Evolutionary conservation across 2,797 vertebrate genomes (phyloP), one percentile per base, ranked within the genome.

Genomic region (Acipenser ruthenus): DNA sequence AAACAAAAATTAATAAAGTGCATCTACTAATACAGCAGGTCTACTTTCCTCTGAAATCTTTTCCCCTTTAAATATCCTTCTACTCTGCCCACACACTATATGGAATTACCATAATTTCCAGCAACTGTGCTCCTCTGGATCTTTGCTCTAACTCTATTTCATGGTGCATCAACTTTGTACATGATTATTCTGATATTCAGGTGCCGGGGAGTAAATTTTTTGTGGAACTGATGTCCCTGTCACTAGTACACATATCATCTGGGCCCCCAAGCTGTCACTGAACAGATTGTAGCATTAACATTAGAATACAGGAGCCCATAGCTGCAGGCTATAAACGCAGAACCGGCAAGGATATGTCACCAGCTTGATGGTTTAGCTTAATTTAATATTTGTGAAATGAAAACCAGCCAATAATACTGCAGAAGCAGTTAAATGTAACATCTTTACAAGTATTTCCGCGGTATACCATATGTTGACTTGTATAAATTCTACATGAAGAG

Each of bases 201-300:
- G 93, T 93, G 92, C 86, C 84, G 81, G 76, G 84, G 80, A 90
- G 82, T 90, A 91, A 91, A 90, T 87, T 89, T 92, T 92, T 94
- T 82, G 87, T 88, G 88, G 93, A 93, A 95, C 90, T 91, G 92
- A 94, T 92, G 92, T 91, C 85, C 91, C 92, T 93, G 92, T 95
- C 93, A 93, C 85, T 76, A 73, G 76, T 73, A 67, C 79, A 82
- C 84, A 67, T 83, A 84, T 92, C 92, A 89, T 91, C 89, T 86
- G 83, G 87, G 77, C 82, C 77, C 79, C 79, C 69, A 82, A 85
- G 88, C 88, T 91, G 91, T 91, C 91, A 89, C 74, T 67, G 80
- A 88, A 75, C 92, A 95, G 90, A 94, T 89, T 93, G 91, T 82
- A 78, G 83, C 88, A 94, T 94, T 91, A 90, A 88, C 89, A 93